Base-by-base conservation (phyloP, 2,113 vertebrate genomes). In the Neopipo cinnamomea region DNA sequence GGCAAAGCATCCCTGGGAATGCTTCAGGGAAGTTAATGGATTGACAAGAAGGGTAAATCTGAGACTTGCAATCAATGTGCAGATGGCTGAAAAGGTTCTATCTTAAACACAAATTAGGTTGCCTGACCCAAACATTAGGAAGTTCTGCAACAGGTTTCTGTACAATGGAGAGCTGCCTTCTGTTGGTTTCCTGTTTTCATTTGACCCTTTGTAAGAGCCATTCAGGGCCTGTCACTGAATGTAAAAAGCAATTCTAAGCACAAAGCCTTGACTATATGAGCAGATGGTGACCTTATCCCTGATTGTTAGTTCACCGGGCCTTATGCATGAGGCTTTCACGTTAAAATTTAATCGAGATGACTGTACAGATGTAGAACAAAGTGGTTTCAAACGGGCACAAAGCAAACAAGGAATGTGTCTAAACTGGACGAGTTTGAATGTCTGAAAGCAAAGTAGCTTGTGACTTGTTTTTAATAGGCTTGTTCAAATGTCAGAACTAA, bases 261-360 rank as follows among this genome's bases (percentile, higher is more conserved):
- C 70, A 91, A 94, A 93, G 85, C 90, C 91, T 85, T 89, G 82
- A 70, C 72, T 84, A 14, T 42, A 52, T 21, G 89, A 97, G 90
- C 97, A 97, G 97, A 97, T 97, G 96, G 96, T 88, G 90, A 95
- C 91, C 80, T 97, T 95, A 89, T 61, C 79, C 78, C 83, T 59
- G 63, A 77, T 30, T 82, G 58, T 86, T 77, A 86, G 73, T 50
- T 94, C 91, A 88, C 61, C 37, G 83, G 63, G 76, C 63, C 17
- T 2, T 35, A 66, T 50, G 70, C 47, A 62, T 86, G 76, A 58
- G n/a, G 61, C 62, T 94, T 94, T 91, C 87, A 88, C 58, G 93
- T 95, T 72, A 95, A 94, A 95, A 92, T 97, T 96, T 93, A 96
- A 96, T 93, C 11, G 28, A 93, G 79, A 94, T 96, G 93, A 91